Percentiles rank a stretch among this genome's conserved stretches.
Evolutionary conservation across 1,140 invertebrate genomes (phyloP).

Genomic region (Drosophila hydei): DNA sequence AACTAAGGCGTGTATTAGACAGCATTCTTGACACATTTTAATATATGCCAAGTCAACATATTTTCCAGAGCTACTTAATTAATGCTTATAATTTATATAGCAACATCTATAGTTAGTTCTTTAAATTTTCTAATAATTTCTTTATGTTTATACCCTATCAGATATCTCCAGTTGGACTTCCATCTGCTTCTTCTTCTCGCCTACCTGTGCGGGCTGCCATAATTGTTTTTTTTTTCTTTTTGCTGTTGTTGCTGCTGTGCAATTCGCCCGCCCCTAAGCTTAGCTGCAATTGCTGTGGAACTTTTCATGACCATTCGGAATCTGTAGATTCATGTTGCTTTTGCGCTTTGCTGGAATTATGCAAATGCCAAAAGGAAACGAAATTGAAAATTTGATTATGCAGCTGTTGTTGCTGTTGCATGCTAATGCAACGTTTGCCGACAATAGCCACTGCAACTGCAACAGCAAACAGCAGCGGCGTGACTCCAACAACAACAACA

Average conservation of each 20-base stretch:
- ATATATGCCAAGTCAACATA: no score
- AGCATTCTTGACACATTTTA: no score
- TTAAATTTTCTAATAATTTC: no score
- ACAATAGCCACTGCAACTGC: slow-evolving; percentile 38
- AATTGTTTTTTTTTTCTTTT: neutral
- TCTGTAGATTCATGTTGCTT: neutral
- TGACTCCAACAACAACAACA: slow-evolving; percentile 41
- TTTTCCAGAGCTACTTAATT: no score
- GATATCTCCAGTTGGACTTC: no score
- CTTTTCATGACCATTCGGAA: slow-evolving; percentile 8
- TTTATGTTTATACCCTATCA: neutral
- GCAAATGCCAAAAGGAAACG: slow-evolving; percentile 48
- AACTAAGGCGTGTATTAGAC: no score
- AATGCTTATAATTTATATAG: no score
- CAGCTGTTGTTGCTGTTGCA: slow-evolving; percentile 33
- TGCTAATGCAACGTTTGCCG: slow-evolving; percentile 52
- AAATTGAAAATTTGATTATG: slow-evolving; percentile 62
- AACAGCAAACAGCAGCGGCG: slow-evolving; percentile 43
- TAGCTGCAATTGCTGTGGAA: neutral
- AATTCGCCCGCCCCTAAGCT: neutral
- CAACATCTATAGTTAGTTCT: no score
- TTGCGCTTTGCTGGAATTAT: slow-evolving; percentile 42
- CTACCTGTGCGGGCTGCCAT: slow-evolving; percentile 7
- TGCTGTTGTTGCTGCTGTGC: neutral
- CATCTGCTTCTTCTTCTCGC: neutral